phyloP scores from a whole-genome alignment of 2,113 vertebrate genomes.

The Crotalus helleri region DNA sequence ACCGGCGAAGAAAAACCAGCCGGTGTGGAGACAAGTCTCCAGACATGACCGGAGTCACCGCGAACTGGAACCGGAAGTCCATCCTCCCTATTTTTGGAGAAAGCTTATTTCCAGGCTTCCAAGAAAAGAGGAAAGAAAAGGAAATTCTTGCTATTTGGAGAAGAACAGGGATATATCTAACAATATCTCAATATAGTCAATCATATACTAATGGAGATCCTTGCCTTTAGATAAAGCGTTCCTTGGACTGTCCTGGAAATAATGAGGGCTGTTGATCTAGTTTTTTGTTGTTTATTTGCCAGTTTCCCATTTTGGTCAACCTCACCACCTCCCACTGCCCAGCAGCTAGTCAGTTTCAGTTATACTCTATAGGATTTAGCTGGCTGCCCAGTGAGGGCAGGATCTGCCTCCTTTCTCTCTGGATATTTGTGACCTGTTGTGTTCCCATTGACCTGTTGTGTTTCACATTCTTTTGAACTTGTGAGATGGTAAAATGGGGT shows the following conservation, averaged over 20 bases:
- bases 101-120: not conserved
- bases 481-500: not conserved
- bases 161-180: not conserved
- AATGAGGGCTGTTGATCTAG: not conserved
- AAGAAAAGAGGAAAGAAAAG: not conserved
- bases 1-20: too few species aligned
- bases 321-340: not conserved
- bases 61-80: not conserved
- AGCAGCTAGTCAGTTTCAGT: not conserved
- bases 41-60: too few species aligned
- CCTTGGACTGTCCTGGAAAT: not conserved
- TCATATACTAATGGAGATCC: not conserved
- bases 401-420: not conserved
- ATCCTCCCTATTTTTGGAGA: not conserved
- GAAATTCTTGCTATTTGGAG: not conserved
- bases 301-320: not conserved
- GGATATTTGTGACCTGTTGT: not conserved
- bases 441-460: not conserved
- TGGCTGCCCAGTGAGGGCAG: not conserved
- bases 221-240: not conserved
- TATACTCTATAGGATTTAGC: not conserved
- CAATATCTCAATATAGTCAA: not conserved
- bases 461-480: not conserved
- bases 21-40: too few species aligned
- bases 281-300: not conserved